A percentile compares a stretch with the other conserved stretches of the same genome.
phyloP scores from a whole-genome alignment of 2,888 invertebrate species.

The Itoplectis maculator region DNA sequence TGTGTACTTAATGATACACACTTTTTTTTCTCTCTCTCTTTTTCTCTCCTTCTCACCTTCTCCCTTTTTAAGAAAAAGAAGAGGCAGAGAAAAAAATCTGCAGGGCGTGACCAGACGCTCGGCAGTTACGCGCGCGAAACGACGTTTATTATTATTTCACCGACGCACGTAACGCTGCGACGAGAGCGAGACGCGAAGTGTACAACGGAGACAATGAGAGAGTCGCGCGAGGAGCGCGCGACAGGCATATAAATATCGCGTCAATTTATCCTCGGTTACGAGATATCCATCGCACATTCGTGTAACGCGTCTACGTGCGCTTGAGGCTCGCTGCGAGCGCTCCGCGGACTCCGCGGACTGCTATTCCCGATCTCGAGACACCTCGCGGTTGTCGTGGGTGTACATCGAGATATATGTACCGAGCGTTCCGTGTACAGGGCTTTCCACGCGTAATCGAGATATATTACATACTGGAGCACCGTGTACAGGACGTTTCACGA shows the following conservation, averaged over 20 bases:
- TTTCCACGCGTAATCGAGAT: too few species aligned
- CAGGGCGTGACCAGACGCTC: constrained; percentile 65
- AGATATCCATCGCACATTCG: constrained; percentile 78
- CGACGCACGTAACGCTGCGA: constrained; percentile 64
- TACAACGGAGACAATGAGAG: constrained; percentile 78
- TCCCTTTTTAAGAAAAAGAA: constrained; percentile 2
- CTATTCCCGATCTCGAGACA: background rate
- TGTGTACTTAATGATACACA: constrained; percentile 46
- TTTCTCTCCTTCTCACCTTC: too few species aligned
- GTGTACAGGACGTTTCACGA: too few species aligned
- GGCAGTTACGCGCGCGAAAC: constrained; percentile 56
- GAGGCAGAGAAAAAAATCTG: constrained; percentile 21
- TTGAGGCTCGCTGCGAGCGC: background rate
- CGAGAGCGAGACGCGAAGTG: constrained; percentile 70
- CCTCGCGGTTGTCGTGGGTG: constrained; percentile 13
- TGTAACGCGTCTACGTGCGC: constrained; percentile 54
- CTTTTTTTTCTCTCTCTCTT: too few species aligned
- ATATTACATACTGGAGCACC: too few species aligned
- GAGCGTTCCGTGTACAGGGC: background rate
- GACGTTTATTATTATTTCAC: constrained; percentile 77
- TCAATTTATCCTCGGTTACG: constrained; percentile 77
- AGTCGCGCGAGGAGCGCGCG: constrained; percentile 70
- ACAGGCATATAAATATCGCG: constrained; percentile 81
- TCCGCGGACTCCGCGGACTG: background rate
- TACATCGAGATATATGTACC: constrained; percentile 17